Evolutionary conservation across 2,113 vertebrate species (phyloP).

Genomic region (Alosa alosa): DNA sequence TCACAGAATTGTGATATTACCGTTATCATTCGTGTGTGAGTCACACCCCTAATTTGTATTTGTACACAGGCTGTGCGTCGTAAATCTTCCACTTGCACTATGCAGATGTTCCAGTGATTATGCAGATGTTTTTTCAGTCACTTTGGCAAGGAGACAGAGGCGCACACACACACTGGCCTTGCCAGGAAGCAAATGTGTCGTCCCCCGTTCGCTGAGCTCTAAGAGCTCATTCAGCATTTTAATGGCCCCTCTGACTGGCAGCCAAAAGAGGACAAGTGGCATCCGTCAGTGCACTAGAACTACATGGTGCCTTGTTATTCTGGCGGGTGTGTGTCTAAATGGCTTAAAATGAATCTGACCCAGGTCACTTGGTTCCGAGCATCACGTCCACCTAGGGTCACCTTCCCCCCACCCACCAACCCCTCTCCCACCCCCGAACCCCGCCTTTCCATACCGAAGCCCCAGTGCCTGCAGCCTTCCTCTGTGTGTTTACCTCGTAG

Average conservation of each 20-base stretch:
- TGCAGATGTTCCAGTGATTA: not conserved
- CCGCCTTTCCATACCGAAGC: constrained; percentile 20
- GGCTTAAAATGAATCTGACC: not conserved
- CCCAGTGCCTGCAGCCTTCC: constrained; percentile 48
- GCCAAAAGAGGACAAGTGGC: not conserved
- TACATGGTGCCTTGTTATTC: not conserved
- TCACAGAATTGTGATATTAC: too few relatives aligned
- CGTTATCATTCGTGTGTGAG: too few relatives aligned
- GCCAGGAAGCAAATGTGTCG: not conserved
- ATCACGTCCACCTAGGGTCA: not conserved
- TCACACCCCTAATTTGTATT: not conserved
- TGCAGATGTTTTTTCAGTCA: not conserved
- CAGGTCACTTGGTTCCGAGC: not conserved
- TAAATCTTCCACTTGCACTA: not conserved
- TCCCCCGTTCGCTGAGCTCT: not conserved
- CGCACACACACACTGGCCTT: not conserved
- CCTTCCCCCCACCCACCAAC: constrained; percentile 20
- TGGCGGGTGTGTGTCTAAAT: not conserved
- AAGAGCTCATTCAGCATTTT: not conserved
- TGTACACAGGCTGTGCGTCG: not conserved
- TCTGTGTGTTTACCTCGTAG: constrained; percentile 66
- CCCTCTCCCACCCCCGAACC: constrained; percentile 48
- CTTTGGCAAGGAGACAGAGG: not conserved
- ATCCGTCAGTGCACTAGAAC: not conserved
- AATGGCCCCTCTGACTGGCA: not conserved